Percentiles rank a stretch among this genome's conserved stretches.
phyloP scores from a whole-genome alignment of 2,113 vertebrate genomes.

The Manacus vitellinus region DNA sequence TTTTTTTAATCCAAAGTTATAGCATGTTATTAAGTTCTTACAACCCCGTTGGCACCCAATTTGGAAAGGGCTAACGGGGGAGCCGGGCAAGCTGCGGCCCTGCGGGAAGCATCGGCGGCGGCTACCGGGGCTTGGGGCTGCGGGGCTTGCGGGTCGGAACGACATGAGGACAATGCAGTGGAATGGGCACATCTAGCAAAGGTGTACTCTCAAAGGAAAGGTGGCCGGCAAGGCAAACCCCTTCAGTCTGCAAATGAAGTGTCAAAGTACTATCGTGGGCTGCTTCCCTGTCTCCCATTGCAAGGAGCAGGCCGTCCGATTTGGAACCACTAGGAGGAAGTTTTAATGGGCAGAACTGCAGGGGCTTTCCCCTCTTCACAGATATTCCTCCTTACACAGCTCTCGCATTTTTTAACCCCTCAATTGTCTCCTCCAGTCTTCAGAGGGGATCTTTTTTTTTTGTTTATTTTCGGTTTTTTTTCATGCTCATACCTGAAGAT shows the following conservation, averaged over 20 bases:
- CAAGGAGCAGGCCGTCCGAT: neutral
- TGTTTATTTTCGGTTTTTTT: neutral
- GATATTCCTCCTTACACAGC: neutral
- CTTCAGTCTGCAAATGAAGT: neutral
- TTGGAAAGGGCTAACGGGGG: neutral
- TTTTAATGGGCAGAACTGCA: neutral
- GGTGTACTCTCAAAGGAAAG: neutral
- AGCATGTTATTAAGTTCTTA: constrained; percentile 37
- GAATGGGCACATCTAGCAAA: neutral
- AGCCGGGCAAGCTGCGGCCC: neutral
- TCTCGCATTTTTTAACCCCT: neutral
- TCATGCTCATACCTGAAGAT: neutral
- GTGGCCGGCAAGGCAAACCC: neutral
- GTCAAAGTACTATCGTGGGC: neutral
- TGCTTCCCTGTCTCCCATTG: constrained; percentile 12
- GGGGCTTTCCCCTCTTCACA: neutral
- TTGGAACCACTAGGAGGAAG: neutral
- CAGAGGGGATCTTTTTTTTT: neutral
- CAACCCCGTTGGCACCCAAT: neutral
- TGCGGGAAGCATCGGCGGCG: neutral
- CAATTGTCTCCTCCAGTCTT: neutral
- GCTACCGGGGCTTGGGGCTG: neutral
- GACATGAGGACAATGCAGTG: neutral
- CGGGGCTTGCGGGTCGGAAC: too few relatives aligned
- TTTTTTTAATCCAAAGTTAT: neutral